Conservation (phyloP, 2,888 invertebrate genomes). For the Temnothorax ravouxi region DNA sequence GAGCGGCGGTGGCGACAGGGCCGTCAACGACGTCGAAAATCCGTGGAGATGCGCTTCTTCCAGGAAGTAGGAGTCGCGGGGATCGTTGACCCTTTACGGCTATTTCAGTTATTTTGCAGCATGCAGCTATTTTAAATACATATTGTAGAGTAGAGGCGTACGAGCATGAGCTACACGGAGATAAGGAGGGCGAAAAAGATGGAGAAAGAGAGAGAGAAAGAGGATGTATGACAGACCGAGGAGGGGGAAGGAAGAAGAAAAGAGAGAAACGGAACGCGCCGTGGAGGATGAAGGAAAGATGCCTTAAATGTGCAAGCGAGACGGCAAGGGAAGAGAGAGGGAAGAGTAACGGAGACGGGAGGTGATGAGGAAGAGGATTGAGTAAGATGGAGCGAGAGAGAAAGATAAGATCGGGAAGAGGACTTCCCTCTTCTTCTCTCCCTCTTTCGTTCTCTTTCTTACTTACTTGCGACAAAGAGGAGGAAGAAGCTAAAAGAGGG, state of each 20-base stretch:
- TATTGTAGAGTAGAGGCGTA: conserved; percentile 76
- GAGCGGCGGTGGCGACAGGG: conserved; percentile 65
- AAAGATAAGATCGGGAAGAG: conserved; percentile 56
- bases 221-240: conserved; percentile 28
- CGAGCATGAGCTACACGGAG: conserved; percentile 70
- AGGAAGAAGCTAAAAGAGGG: conserved; percentile 20
- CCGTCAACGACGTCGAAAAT: conserved; percentile 71
- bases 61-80: conserved; percentile 81
- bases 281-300: conserved; percentile 38
- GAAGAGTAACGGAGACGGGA: conserved; percentile 43
- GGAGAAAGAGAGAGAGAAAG: conserved; percentile 34
- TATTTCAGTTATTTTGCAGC: conserved; percentile 84
- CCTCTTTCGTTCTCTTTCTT: background rate
- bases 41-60: conserved; percentile 74
- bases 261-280: conserved; percentile 34
- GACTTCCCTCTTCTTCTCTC: conserved; percentile 53
- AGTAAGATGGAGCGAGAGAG: conserved; percentile 50
- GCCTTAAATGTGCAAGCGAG: conserved; percentile 35
- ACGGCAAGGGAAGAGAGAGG: conserved; percentile 39
- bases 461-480: background rate
- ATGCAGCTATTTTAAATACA: conserved; percentile 83
- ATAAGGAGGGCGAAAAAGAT: conserved; percentile 65
- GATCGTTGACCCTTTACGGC: conserved; percentile 83
- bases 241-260: background rate
- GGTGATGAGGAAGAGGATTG: conserved; percentile 21